These are phyloP conservation scores for Gorsachius magnificus DNA, from an alignment of 2,797 vertebrate genomes.

Conservation along the genomic window DNA sequence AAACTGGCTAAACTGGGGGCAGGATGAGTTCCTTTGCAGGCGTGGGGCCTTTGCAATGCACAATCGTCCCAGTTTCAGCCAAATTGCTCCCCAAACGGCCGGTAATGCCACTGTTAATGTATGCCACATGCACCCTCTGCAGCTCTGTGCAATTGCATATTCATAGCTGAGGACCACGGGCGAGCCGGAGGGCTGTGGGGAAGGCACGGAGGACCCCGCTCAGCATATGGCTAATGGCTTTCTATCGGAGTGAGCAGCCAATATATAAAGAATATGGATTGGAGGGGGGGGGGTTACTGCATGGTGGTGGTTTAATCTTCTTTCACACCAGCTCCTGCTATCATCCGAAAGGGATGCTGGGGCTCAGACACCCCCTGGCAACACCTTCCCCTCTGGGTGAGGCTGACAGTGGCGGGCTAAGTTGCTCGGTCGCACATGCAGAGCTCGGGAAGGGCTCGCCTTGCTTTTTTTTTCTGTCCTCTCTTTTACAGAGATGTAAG, in stretches of 20 bases:
- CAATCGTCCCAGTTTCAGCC: neutral
- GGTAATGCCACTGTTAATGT: neutral
- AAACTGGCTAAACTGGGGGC: neutral
- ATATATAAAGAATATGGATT: neutral
- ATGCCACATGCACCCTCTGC: fast-evolving
- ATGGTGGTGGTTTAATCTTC: neutral
- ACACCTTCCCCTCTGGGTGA: neutral
- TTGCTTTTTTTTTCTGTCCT: neutral
- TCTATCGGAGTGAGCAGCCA: neutral
- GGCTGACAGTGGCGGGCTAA: neutral
- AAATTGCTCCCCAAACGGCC: neutral
- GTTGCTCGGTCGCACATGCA: fast-evolving
- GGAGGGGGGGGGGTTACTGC: neutral
- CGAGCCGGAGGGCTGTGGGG: neutral
- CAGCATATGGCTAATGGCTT: neutral
- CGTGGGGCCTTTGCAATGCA: neutral
- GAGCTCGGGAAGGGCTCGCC: neutral
- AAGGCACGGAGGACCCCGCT: neutral
- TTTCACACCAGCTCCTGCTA: neutral
- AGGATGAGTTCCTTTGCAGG: neutral
- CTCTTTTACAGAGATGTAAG: neutral
- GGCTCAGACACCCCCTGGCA: neutral
- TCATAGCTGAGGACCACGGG: neutral
- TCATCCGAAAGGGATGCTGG: neutral
- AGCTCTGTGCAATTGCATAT: neutral